Conservation (phyloP, 2,888 invertebrate genomes). For the Chelonus formosanus region DNA sequence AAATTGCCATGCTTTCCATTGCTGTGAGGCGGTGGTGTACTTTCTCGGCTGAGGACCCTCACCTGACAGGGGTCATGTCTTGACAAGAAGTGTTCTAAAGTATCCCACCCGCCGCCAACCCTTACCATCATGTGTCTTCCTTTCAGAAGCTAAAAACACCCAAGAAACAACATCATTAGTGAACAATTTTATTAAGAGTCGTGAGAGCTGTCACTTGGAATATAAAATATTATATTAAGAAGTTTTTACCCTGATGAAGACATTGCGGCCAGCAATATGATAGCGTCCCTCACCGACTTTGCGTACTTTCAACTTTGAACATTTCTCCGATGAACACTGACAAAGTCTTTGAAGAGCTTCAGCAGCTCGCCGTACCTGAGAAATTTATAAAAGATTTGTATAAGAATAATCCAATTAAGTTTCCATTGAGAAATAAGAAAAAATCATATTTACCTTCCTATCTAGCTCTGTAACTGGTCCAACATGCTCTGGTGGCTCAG, state of each 20-base stretch:
- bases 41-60: constrained; percentile 65
- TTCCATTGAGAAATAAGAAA: background rate
- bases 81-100: constrained; percentile 88
- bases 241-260: constrained; percentile 80
- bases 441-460: constrained; percentile 65
- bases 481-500: constrained; percentile 59
- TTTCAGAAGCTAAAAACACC: constrained; percentile 77
- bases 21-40: constrained; percentile 57
- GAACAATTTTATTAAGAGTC: constrained; percentile 7
- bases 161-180: background rate
- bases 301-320: constrained; percentile 78
- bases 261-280: constrained; percentile 85
- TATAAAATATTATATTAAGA: too few species aligned
- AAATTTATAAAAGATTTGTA: background rate
- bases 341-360: constrained; percentile 79
- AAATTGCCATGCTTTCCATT: constrained; percentile 66
- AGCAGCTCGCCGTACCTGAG: constrained; percentile 65
- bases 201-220: too few species aligned
- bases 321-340: constrained; percentile 76
- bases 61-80: constrained; percentile 89
- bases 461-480: constrained; percentile 72
- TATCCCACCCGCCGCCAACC: constrained; percentile 94
- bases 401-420: too few species aligned
- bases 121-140: constrained; percentile 96
- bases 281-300: constrained; percentile 88